A percentile compares a stretch with the other conserved stretches of the same genome.
phyloP scores from a whole-genome alignment of 2,888 invertebrate species.

The Drosophila sordidapex region DNA sequence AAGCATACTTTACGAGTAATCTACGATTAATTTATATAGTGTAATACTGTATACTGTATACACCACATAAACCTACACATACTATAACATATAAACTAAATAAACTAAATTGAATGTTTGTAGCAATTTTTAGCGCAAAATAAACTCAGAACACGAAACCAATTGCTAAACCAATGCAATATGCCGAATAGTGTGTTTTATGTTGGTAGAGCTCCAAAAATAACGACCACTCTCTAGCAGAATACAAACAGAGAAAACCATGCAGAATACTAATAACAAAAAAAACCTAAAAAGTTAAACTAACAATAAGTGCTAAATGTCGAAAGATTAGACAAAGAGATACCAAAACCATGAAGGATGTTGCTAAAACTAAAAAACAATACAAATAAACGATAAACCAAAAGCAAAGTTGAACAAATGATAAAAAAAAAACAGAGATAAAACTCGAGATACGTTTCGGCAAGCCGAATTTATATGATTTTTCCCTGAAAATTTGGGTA shows the following conservation, averaged over 20 bases:
- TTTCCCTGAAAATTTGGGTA: conserved; percentile 5
- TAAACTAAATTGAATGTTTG: conserved; percentile 70
- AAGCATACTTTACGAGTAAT: conserved; percentile 69
- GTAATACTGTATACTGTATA: conserved; percentile 40
- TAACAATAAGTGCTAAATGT: conserved; percentile 59
- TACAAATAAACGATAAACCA: conserved; percentile 38
- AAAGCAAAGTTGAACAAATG: conserved; percentile 30
- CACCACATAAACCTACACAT: conserved; percentile 50
- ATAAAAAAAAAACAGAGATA: not conserved
- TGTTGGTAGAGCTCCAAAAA: conserved; percentile 33
- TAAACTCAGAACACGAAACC: conserved; percentile 45
- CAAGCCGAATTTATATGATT: conserved; percentile 27
- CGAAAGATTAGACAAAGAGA: conserved; percentile 62
- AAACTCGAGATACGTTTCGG: conserved; percentile 28
- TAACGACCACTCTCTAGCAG: conserved; percentile 39
- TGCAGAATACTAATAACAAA: conserved; percentile 34
- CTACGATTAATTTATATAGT: conserved; percentile 71
- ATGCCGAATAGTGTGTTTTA: conserved; percentile 55
- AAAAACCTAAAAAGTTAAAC: conserved; percentile 41
- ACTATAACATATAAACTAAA: conserved; percentile 48
- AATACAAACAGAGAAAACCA: conserved; percentile 26
- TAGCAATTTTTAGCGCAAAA: conserved; percentile 64
- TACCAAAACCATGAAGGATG: conserved; percentile 62
- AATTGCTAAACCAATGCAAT: conserved; percentile 41
- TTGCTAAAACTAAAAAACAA: conserved; percentile 40